Evolutionary conservation across 2,888 invertebrate species (phyloP), one percentile per base, ranked within the genome.

Genomic region (Erannis defoliaria): DNA sequence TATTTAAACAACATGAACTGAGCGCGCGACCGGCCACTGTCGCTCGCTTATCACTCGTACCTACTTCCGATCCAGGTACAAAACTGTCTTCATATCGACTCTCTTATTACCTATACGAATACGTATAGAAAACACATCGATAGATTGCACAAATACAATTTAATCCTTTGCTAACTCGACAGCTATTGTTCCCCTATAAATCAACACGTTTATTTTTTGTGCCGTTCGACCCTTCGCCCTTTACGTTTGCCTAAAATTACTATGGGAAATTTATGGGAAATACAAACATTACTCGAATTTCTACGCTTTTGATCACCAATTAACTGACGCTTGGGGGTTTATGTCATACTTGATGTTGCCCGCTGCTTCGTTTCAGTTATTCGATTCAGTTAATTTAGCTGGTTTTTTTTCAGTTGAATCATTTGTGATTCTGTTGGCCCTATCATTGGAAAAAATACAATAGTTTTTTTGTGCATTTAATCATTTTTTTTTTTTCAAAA

Each of bases 221-320:
- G 64, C 62, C 58, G 54, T 46, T 51, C 65, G 55, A 61, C 70
- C 69, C 63, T 67, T 59, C 68, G 54, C 65, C 68, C 70, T 74
- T 74, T 70, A 76, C 82, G 70, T 84, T 86, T 82, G 83, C 81
- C 83, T 71, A 84, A 90, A 89, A 88, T 87, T 88, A 56, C 40
- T 53, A 89, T 90, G 90, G 89, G 90, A 91, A 90, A 85, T 73
- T 62, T 56, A 90, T 91, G 91, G 90, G 91, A 91, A 91, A 85
- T 74, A 86, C 80, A 90, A 90, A 91, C 89, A 90, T 73, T 80
- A 82, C 87, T 89, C 87, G 74, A 85, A 86, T 89, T 89, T 86
- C 90, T 71, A 71, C 82, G 82, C 81, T 82, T 85, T 74, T 73
- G 74, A 78, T 79, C 73, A 77, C 79, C 78, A 82, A 82, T 84